phyloP scores from a whole-genome alignment of 2,888 invertebrate species.

The Scaptomyza polygonia region DNA sequence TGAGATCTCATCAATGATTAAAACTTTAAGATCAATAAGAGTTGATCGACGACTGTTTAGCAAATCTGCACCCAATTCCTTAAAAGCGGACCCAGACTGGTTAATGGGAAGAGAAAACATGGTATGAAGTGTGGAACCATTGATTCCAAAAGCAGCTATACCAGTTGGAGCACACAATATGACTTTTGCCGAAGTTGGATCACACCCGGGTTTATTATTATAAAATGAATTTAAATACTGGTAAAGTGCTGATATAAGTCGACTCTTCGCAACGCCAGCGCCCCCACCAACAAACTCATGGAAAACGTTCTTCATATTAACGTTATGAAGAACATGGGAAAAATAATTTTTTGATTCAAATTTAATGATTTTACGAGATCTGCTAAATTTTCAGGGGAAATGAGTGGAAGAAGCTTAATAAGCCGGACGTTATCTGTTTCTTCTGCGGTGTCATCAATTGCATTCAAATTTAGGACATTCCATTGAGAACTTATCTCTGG shows the following conservation, averaged over 20 bases:
- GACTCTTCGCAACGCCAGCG: conserved; percentile 34
- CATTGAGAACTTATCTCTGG: too few relatives aligned
- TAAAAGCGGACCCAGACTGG: conserved; percentile 13
- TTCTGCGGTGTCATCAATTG: too few relatives aligned
- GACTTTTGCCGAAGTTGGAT: conserved; percentile 14
- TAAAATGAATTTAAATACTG: conserved; percentile 1
- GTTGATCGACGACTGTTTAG: conserved; percentile 6
- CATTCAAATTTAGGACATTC: too few relatives aligned
- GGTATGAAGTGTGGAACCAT: conserved; percentile 18
- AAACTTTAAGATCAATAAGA: conserved; percentile 15
- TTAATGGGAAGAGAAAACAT: conserved; percentile 24
- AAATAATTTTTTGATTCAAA: too few relatives aligned
- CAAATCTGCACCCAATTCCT: conserved; percentile 12
- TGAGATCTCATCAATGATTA: conserved; percentile 23
- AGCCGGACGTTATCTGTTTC: too few relatives aligned
- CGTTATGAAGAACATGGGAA: too few relatives aligned
- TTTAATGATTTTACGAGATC: too few relatives aligned
- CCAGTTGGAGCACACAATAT: conserved; percentile 15
- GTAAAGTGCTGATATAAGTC: conserved; percentile 1
- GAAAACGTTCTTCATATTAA: too few relatives aligned
- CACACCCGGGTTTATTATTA: conserved; percentile 8
- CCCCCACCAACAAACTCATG: conserved; percentile 37
- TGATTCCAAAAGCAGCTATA: conserved; percentile 14
- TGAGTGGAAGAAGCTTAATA: too few relatives aligned
- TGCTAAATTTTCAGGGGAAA: too few relatives aligned